Evolutionary conservation across 2,888 invertebrate genomes (phyloP).

Genomic region (Morinoia aosen): DNA sequence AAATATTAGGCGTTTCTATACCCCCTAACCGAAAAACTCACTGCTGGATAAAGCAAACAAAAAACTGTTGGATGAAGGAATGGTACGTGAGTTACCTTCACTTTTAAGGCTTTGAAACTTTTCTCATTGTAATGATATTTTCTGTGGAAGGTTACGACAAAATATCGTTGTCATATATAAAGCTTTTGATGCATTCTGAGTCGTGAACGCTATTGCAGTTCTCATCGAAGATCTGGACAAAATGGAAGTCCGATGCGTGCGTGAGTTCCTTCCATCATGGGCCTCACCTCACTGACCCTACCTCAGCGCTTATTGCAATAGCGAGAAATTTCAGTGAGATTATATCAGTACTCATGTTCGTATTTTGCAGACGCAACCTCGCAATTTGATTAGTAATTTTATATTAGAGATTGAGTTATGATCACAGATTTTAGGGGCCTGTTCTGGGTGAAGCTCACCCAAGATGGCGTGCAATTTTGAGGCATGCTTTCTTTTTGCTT

Average conservation of each 20-base stretch:
- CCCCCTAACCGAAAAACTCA: background rate
- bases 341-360: conserved; percentile 43
- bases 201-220: conserved; percentile 33
- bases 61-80: background rate
- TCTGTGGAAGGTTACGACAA: background rate
- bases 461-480: background rate
- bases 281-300: conserved; percentile 38
- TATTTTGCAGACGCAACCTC: conserved; percentile 48
- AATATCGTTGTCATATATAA: background rate
- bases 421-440: conserved; percentile 40
- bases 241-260: conserved; percentile 48
- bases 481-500: background rate
- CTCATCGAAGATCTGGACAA: conserved; percentile 43
- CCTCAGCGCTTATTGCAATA: conserved; percentile 50
- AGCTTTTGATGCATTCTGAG: conserved; percentile 2
- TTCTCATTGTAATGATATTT: background rate
- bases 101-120: background rate
- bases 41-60: background rate
- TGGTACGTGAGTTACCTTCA: background rate
- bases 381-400: conserved; percentile 52
- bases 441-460: conserved; percentile 23
- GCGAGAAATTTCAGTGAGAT: conserved; percentile 22
- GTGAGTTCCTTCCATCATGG: conserved; percentile 47
- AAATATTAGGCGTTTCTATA: background rate
- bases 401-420: conserved; percentile 44